Percentiles rank a stretch among this genome's conserved stretches.
These are phyloP conservation scores for Brenthis hecate DNA, from an alignment of 2,888 invertebrate genomes.

Conservation along the genomic window DNA sequence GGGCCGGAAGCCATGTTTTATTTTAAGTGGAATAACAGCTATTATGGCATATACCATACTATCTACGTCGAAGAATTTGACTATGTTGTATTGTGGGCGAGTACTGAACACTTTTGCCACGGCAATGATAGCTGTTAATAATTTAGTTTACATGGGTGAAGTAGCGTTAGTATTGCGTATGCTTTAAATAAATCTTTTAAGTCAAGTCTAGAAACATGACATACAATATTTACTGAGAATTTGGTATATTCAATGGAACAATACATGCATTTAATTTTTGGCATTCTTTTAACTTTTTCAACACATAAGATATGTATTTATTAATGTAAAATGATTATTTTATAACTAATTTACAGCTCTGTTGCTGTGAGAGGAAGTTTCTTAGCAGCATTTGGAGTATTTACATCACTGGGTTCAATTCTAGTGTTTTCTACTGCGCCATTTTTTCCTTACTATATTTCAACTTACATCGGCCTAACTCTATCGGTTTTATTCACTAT, in stretches of 20 bases:
- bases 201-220: neutral
- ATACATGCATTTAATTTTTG: too few species aligned
- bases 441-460: slow-evolving; percentile 17
- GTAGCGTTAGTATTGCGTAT: slow-evolving; percentile 25
- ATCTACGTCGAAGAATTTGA: slow-evolving; percentile 35
- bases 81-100: slow-evolving; percentile 45
- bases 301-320: too few species aligned
- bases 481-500: slow-evolving; percentile 40
- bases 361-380: too few species aligned
- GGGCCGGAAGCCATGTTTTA: slow-evolving; percentile 40
- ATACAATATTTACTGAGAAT: neutral
- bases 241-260: too few species aligned
- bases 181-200: too few species aligned
- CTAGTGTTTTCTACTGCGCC: slow-evolving; percentile 16
- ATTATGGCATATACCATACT: slow-evolving; percentile 27
- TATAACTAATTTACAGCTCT: too few species aligned
- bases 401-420: slow-evolving; percentile 18
- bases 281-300: too few species aligned
- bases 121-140: slow-evolving; percentile 43
- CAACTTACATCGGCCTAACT: slow-evolving; percentile 19
- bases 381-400: slow-evolving; percentile 36
- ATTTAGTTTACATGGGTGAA: slow-evolving; percentile 48
- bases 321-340: too few species aligned
- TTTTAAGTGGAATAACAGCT: slow-evolving; percentile 19
- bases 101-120: slow-evolving; percentile 44